Conservation (phyloP, 2,113 vertebrate species). For the Oreochromis niloticus region DNA sequence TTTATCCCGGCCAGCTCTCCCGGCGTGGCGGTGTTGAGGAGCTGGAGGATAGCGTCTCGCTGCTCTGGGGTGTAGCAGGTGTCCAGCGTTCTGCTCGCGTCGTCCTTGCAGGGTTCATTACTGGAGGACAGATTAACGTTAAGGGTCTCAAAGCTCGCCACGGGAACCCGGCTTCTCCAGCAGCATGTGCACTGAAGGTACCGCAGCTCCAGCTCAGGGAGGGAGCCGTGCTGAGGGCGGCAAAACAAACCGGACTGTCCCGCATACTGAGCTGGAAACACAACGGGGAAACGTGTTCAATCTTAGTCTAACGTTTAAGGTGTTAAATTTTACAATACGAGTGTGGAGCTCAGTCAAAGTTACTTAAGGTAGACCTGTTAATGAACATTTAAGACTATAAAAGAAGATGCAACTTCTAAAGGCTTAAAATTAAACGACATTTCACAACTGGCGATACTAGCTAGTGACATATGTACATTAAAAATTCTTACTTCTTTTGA, state of each 20-base stretch:
- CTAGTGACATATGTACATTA: not conserved
- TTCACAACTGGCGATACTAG: not conserved
- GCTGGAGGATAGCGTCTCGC: conserved; percentile 63
- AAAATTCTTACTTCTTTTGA: conserved; percentile 47
- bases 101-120: not conserved
- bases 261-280: conserved; percentile 3
- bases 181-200: conserved; percentile 67
- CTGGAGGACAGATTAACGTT: not conserved
- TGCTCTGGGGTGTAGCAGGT: conserved; percentile 68
- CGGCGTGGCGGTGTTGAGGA: conserved; percentile 67
- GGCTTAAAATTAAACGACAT: not conserved
- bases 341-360: not conserved
- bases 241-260: conserved; percentile 45
- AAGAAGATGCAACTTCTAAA: not conserved
- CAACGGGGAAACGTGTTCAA: not conserved
- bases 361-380: not conserved
- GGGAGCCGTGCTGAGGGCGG: not conserved
- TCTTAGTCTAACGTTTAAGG: not conserved
- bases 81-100: conserved; percentile 45
- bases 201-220: conserved; percentile 46
- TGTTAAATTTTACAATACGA: not conserved
- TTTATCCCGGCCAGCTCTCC: conserved; percentile 67
- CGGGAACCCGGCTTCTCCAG: conserved; percentile 57
- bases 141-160: conserved; percentile 26
- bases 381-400: not conserved